Evolutionary conservation across 2,888 invertebrate species (phyloP), one percentile per base, ranked within the genome.

Genomic region (Chrysolina oricalcia): DNA sequence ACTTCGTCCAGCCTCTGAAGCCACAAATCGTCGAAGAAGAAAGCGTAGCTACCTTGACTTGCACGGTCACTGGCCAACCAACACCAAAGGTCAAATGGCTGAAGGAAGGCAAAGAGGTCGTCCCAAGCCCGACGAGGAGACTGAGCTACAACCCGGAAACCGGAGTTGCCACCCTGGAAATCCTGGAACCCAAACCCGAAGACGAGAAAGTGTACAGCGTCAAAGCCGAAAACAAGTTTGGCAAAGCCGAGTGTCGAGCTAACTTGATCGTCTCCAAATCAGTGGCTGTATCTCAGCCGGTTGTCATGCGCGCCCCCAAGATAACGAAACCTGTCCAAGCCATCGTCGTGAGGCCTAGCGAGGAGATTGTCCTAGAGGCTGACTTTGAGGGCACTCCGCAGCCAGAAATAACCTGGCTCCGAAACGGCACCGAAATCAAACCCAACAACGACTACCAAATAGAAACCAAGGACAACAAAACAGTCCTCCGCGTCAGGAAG

Each of bases 371-470:
- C 69, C 90, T 96, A 75, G 91, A 91, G 81, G 94, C 94, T 35
- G 91, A 92, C 81, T 96, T 94, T 87, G 93, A 93, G 85, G 95
- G 95, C 63, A 88, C 90, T 68, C 93, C 94, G 13, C 90, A 90
- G 79, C 93, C 93, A n/a, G 92, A 92, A 86, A 91, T 97, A 23
- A 94, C 93, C 85, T 98, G 98, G 98, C 92, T 92, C 84, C 93
- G 94, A 83, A 97, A 97, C 87, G 96, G 96, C 70, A 92, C 94
- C 84, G 93, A 93, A 85, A 91, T 97, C 53, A 89, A 91, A 83
- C 90, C 92, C 63, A 91, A 90, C 81, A 91, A 93, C 67, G 92
- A 93, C 79, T 92, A 91, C 75, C 87, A 89, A 48, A 92, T 95
- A 68, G 88, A 89, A 8, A 90, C 90, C 21, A 91, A 92, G 78